Conservation (phyloP, 2,113 vertebrate genomes). For the Buteo buteo region DNA sequence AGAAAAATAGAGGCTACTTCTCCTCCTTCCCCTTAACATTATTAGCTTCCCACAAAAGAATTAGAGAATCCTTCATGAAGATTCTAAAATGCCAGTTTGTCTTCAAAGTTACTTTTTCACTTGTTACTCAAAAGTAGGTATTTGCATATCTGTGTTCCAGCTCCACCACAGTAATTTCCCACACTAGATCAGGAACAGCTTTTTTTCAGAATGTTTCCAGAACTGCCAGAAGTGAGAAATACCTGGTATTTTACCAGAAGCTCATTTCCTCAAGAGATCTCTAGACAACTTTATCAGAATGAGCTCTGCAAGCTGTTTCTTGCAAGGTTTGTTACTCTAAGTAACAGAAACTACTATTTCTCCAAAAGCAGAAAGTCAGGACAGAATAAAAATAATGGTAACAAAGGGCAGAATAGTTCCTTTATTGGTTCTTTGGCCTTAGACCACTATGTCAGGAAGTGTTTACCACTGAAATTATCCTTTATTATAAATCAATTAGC, state of each 20-base stretch:
- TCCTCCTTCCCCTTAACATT: background rate
- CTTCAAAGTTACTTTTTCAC: background rate
- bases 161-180: background rate
- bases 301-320: background rate
- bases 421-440: background rate
- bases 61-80: background rate
- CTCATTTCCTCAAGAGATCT: background rate
- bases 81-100: background rate
- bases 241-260: constrained; percentile 31
- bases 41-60: background rate
- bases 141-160: background rate
- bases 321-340: background rate
- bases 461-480: constrained; percentile 37
- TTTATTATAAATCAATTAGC: constrained; percentile 57
- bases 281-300: background rate
- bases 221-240: constrained; percentile 8
- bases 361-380: background rate
- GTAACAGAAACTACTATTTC: background rate
- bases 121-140: background rate
- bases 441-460: background rate
- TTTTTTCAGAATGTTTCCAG: constrained; percentile 18
- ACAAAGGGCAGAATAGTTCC: background rate
- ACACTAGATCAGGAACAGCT: background rate
- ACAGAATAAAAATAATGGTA: background rate
- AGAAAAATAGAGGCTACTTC: background rate